phyloP scores from a whole-genome alignment of 2,888 invertebrate genomes.

The Netelia fuscicornis region DNA sequence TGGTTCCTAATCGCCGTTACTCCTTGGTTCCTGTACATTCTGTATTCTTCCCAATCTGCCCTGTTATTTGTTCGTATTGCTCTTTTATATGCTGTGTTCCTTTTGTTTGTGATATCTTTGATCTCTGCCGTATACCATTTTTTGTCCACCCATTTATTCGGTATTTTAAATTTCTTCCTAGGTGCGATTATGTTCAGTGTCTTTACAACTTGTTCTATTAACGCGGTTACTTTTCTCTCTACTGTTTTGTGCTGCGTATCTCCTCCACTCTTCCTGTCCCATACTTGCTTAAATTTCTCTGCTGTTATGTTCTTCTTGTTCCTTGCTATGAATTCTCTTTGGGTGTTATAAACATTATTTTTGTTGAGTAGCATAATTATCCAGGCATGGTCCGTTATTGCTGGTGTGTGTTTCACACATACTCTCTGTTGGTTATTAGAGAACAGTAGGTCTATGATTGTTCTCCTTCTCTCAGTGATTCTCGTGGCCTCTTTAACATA shows the following conservation, averaged over 20 bases:
- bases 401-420: slow-evolving; percentile 1
- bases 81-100: slow-evolving; percentile 11
- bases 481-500: slow-evolving; percentile 10
- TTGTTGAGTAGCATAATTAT: slow-evolving; percentile 9
- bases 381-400: too few relatives aligned
- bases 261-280: not conserved
- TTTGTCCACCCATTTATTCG: too few relatives aligned
- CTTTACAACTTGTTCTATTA: not conserved
- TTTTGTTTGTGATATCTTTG: not conserved
- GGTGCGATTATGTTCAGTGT: slow-evolving; percentile 6
- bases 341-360: too few relatives aligned
- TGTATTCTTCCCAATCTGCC: slow-evolving; percentile 12
- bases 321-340: too few relatives aligned
- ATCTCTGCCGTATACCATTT: too few relatives aligned
- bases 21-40: slow-evolving; percentile 13
- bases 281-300: too few relatives aligned
- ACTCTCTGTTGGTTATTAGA: slow-evolving; percentile 6
- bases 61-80: not conserved
- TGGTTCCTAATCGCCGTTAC: slow-evolving; percentile 10
- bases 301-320: too few relatives aligned
- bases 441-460: slow-evolving; percentile 39
- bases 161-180: too few relatives aligned
- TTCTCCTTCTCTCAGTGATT: slow-evolving; percentile 25
- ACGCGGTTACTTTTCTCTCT: not conserved
- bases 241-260: not conserved